Evolutionary conservation across 2,797 vertebrate genomes (phyloP).

Genomic region (Oreonectes daqikongensis): DNA sequence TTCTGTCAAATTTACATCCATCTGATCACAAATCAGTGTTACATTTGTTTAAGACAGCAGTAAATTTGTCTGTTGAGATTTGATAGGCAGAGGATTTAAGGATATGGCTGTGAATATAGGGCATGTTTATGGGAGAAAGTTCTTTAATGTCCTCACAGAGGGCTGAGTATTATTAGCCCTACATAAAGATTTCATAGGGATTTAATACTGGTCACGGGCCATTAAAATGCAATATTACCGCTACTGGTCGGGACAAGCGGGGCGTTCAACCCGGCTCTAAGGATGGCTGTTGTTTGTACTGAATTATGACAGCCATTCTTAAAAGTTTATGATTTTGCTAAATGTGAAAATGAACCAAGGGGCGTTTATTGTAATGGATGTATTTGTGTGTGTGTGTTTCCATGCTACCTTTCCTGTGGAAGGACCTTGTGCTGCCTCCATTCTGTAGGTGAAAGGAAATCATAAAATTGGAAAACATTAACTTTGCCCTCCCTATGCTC

Average conservation of each 20-base stretch:
- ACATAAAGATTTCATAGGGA: conserved; percentile 46
- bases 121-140: conserved; percentile 43
- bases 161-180: conserved; percentile 41
- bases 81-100: conserved; percentile 42
- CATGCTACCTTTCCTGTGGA: conserved; percentile 50
- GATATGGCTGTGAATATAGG: conserved; percentile 39
- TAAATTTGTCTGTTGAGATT: conserved; percentile 32
- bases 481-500: conserved; percentile 54
- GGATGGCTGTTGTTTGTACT: conserved; percentile 18
- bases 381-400: conserved; percentile 33
- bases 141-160: conserved; percentile 29
- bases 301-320: conserved; percentile 25
- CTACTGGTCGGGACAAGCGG: conserved; percentile 16
- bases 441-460: conserved; percentile 74
- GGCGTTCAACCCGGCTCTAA: not conserved
- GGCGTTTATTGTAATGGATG: conserved; percentile 36
- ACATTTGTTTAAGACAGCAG: not conserved
- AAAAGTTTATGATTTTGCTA: conserved; percentile 43
- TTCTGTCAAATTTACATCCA: conserved; percentile 1
- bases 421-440: conserved; percentile 66
- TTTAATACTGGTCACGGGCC: conserved; percentile 49
- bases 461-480: conserved; percentile 72
- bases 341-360: conserved; percentile 40
- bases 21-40: conserved; percentile 37
- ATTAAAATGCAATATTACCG: conserved; percentile 47